Evolutionary conservation across 2,888 invertebrate genomes (phyloP).

Genomic region (Himalopsyche tibetana): DNA sequence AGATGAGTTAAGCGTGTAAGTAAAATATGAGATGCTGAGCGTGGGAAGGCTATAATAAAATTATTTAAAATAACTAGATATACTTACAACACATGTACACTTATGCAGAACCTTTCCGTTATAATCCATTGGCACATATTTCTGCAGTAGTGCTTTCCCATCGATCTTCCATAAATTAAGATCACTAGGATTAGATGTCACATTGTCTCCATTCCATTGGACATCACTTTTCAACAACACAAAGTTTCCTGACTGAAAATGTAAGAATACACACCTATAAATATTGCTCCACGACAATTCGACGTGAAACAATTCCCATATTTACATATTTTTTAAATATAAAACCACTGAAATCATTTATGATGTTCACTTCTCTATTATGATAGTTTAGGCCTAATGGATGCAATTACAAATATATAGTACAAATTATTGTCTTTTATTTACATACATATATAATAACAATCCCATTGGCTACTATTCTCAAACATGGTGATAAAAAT

Average conservation of each 20-base stretch:
- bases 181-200: constrained; percentile 76
- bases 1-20: too few species aligned
- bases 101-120: constrained; percentile 78
- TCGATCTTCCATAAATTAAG: constrained; percentile 84
- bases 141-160: constrained; percentile 81
- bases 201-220: constrained; percentile 78
- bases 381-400: too few species aligned
- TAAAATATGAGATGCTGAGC: too few species aligned
- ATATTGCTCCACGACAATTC: not conserved
- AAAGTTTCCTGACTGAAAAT: constrained; percentile 80
- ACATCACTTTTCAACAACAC: constrained; percentile 81
- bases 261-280: constrained; percentile 55
- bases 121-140: constrained; percentile 81
- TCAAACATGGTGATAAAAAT: too few species aligned
- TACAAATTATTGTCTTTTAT: too few species aligned
- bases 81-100: constrained; percentile 80
- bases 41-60: too few species aligned
- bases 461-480: not conserved
- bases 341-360: constrained; percentile 1
- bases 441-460: not conserved
- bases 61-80: constrained; percentile 1
- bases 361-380: too few species aligned
- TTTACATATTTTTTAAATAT: not conserved
- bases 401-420: too few species aligned
- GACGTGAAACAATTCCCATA: not conserved